Percentiles rank a stretch among this genome's conserved stretches.
These are phyloP conservation scores for Hirtodrosophila cameraria DNA, from an alignment of 2,888 invertebrate species.

Conservation along the genomic window DNA sequence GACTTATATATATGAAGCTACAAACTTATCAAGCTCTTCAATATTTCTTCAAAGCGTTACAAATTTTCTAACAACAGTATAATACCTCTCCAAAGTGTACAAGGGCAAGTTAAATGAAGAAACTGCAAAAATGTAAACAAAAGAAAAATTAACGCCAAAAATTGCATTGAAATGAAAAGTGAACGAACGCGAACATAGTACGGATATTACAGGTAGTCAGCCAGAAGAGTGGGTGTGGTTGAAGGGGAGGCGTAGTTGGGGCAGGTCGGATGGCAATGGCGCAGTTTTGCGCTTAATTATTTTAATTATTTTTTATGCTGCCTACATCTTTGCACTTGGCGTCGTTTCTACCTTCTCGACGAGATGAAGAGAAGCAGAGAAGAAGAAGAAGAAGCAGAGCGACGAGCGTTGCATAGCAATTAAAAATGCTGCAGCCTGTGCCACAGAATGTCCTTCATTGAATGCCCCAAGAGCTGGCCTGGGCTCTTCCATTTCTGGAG, in stretches of 20 bases:
- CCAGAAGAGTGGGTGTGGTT: background rate
- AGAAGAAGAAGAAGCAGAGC: too few species aligned
- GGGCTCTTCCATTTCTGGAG: slow-evolving; percentile 43
- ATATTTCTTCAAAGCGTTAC: too few species aligned
- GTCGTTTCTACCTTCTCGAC: slow-evolving; percentile 2
- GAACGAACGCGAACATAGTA: slow-evolving; percentile 31
- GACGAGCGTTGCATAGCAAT: too few species aligned
- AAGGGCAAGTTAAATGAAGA: background rate
- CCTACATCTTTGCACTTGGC: slow-evolving; percentile 49
- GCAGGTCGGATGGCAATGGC: slow-evolving; percentile 26
- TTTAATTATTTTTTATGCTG: slow-evolving; percentile 74
- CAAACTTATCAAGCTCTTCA: too few species aligned
- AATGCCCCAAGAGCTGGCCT: slow-evolving; percentile 35
- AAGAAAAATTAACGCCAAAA: slow-evolving; percentile 39
- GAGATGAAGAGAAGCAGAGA: background rate
- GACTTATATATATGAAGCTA: too few species aligned
- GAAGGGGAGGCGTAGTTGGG: background rate
- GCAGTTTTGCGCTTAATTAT: slow-evolving; percentile 74
- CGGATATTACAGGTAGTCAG: slow-evolving; percentile 32
- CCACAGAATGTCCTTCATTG: slow-evolving; percentile 54
- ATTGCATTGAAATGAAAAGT: slow-evolving; percentile 51
- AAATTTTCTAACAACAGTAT: too few species aligned
- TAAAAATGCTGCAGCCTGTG: background rate
- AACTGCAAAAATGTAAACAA: slow-evolving; percentile 2
- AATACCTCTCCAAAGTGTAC: too few species aligned